These are phyloP conservation scores for Cartodere bifasciata DNA, from an alignment of 2,888 invertebrate species.

Conservation along the genomic window DNA sequence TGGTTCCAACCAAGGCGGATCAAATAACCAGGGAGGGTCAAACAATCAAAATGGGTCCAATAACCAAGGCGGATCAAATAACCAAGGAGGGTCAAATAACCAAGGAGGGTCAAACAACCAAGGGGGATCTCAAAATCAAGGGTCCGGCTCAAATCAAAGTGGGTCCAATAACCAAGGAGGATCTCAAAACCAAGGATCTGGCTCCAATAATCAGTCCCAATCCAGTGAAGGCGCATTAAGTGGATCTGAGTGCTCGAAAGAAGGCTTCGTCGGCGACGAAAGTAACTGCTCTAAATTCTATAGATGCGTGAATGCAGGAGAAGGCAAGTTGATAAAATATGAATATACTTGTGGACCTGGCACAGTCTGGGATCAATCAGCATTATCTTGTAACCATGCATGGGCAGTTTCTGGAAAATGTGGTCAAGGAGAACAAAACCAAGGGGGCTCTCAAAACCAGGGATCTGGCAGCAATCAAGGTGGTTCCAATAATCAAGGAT, in stretches of 20 bases:
- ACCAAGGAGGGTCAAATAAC: background rate
- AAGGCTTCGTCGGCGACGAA: conserved; percentile 60
- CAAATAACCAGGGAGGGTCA: conserved; percentile 12
- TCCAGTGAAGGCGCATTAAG: conserved; percentile 13
- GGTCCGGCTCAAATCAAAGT: conserved; percentile 9
- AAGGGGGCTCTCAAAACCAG: conserved; percentile 6
- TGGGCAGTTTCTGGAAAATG: conserved; percentile 39
- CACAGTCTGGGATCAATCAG: conserved; percentile 62
- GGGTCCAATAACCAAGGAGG: conserved; percentile 7
- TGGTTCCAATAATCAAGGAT: conserved; percentile 4
- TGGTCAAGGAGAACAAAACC: conserved; percentile 13
- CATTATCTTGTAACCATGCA: conserved; percentile 59
- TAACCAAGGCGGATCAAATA: conserved; percentile 4
- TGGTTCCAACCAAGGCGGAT: conserved; percentile 14
- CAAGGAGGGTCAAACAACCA: conserved; percentile 2
- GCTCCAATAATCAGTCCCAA: conserved; percentile 8
- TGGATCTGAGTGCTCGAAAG: conserved; percentile 38
- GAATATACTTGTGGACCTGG: conserved; percentile 63
- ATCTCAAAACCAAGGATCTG: conserved; percentile 7
- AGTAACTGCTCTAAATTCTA: conserved; percentile 63
- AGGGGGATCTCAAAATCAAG: conserved; percentile 5
- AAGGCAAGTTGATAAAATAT: conserved; percentile 47
- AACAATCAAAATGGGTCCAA: conserved; percentile 7
- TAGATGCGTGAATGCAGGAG: conserved; percentile 54
- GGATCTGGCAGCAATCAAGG: conserved; percentile 9